Evolutionary conservation across 2,113 vertebrate genomes (phyloP), one percentile per base, ranked within the genome.

Genomic region (Ia io): DNA sequence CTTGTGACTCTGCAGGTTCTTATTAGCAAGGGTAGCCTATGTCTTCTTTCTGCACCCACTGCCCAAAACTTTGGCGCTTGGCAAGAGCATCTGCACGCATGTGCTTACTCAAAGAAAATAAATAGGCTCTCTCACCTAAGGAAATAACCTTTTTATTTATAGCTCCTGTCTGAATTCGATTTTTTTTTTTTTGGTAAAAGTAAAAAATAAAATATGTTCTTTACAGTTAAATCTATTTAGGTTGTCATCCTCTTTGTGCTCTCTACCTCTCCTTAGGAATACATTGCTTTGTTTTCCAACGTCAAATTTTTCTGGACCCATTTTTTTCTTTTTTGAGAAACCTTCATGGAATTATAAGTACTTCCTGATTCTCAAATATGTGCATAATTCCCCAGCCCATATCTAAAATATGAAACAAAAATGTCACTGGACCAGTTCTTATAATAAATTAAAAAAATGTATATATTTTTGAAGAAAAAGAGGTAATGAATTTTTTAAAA

Each of bases 101-200:
- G 32, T 96, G 74, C 77, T 95, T 79, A 73, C 94, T 90, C 76
- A 20, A 44, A 74, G 49, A 87, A 93, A 91, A 73, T 7, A 96
- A 96, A 88, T 79, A 71, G 65, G 5, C 23, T 49, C 49, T 97
- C 74, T 94, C 86, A 96, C 53, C 89, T 85, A 69, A 95, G 1
- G 1, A 96, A 95, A 94, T 88, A 56, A 94, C 83, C 91, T 96
- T 94, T 1, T 84, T 84, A 95, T 94, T 69, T 89, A 76, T 59
- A 71, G 5, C 51, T 87, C 69, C 73, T 95, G 14, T 90, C 93
- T 86, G 59, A 20, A 65, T 69, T 67, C 3, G 0, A 10, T 40
- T 70, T 20, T 97, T 35, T 67, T 47, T 23, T 97, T 94, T 28
- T 93, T n/a, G n/a, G 67, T 91, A 96, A 97, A 96, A 37, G 71